Percentiles rank a stretch among this genome's conserved stretches.
phyloP scores from a whole-genome alignment of 1,140 invertebrate genomes.

The Plodia interpunctella region DNA sequence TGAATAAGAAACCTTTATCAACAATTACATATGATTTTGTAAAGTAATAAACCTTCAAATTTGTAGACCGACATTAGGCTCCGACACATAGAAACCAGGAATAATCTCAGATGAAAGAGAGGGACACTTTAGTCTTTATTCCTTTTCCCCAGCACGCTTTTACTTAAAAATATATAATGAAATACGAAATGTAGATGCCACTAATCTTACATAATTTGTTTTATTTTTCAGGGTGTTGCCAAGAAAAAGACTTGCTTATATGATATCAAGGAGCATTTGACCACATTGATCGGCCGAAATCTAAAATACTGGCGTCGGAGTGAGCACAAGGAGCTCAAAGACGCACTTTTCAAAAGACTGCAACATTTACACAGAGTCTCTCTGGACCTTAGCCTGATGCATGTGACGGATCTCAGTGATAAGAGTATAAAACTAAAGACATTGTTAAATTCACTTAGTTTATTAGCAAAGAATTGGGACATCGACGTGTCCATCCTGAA shows the following conservation, averaged over 20 bases:
- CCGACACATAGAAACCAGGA: too few species aligned
- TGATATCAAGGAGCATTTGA: slow-evolving; percentile 56
- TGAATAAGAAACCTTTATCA: too few species aligned
- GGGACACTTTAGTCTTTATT: too few species aligned
- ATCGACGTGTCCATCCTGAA: slow-evolving; percentile 41
- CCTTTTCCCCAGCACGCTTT: too few species aligned
- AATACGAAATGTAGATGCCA: too few species aligned
- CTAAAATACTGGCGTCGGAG: slow-evolving; percentile 65
- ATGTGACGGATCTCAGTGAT: slow-evolving; percentile 50
- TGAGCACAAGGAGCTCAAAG: slow-evolving; percentile 40
- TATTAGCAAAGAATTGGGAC: slow-evolving; percentile 52
- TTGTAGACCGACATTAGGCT: too few species aligned
- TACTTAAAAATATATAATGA: too few species aligned
- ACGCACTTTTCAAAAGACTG: slow-evolving; percentile 58
- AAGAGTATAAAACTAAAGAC: slow-evolving; percentile 36
- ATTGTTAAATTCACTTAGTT: slow-evolving; percentile 39
- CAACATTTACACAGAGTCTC: slow-evolving; percentile 60
- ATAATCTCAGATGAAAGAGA: too few species aligned
- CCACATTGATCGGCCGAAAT: slow-evolving; percentile 53
- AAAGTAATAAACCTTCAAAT: too few species aligned
- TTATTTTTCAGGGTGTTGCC: slow-evolving; percentile 42
- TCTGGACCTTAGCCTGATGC: slow-evolving; percentile 53
- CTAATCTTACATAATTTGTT: too few species aligned
- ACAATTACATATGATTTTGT: too few species aligned
- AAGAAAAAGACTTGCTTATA: slow-evolving; percentile 62